These are phyloP conservation scores for Paedocypris micromegethes DNA, from an alignment of 2,797 vertebrate species.

Conservation along the genomic window DNA sequence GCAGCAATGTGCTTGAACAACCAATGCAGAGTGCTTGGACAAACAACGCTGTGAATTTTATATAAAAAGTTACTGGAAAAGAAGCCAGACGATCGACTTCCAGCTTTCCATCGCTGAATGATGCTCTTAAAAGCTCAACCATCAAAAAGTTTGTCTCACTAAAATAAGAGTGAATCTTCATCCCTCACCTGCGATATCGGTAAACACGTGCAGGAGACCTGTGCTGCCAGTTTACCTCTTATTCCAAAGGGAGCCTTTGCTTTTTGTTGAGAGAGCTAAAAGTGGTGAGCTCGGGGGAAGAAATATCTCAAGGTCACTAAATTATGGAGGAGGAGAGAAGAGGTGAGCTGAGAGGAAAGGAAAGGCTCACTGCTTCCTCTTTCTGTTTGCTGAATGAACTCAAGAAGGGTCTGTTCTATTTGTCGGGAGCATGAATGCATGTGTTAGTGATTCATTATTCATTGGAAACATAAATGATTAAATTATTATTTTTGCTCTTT, in stretches of 20 bases:
- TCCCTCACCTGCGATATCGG: constrained; percentile 29
- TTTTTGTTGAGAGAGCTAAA: constrained; percentile 48
- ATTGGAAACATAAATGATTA: constrained; percentile 67
- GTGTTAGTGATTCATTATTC: constrained; percentile 68
- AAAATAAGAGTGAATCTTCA: constrained; percentile 3
- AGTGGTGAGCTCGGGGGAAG: constrained; percentile 41
- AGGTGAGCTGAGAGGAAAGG: constrained; percentile 41
- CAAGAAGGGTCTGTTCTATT: constrained; percentile 51
- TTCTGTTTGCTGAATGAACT: constrained; percentile 70
- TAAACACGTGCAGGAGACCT: neutral
- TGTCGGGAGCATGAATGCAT: constrained; percentile 63
- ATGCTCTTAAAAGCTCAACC: neutral
- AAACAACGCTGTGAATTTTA: neutral
- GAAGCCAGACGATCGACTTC: too few species aligned
- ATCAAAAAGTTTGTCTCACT: constrained; percentile 8
- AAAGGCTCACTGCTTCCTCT: constrained; percentile 19
- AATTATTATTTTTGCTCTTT: constrained; percentile 59
- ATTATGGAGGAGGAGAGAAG: constrained; percentile 50
- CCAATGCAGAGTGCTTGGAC: neutral
- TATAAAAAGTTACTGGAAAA: neutral
- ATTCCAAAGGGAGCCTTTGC: constrained; percentile 30
- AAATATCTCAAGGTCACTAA: constrained; percentile 52
- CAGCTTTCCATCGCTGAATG: too few species aligned
- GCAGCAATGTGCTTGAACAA: constrained; percentile 10
- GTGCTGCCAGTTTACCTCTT: constrained; percentile 2